Evolutionary conservation across 2,797 vertebrate genomes (phyloP).

Genomic region (Limnodromus scolopaceus): DNA sequence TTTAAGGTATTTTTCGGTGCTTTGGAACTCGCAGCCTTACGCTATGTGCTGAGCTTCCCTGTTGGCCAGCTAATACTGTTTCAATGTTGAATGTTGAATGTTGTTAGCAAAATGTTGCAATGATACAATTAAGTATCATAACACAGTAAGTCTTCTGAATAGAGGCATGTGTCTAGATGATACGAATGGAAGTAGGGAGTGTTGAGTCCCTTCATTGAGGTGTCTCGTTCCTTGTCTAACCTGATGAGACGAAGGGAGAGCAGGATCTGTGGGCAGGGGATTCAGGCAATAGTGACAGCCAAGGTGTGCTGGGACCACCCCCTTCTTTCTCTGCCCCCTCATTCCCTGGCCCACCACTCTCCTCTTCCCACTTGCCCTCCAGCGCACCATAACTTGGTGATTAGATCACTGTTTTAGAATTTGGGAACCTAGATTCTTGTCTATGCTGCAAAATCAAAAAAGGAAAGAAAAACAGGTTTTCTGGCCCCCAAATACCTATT

Average conservation of each 20-base stretch:
- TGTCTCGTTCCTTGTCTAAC: background rate
- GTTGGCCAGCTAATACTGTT: background rate
- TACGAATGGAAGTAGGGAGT: background rate
- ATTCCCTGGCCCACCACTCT: background rate
- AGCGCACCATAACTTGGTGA: background rate
- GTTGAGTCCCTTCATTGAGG: background rate
- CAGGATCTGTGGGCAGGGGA: background rate
- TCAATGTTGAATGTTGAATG: background rate
- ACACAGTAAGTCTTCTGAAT: background rate
- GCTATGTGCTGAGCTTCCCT: background rate
- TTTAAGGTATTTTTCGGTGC: background rate
- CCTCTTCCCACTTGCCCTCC: background rate
- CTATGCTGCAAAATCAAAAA: background rate
- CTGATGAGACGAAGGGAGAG: background rate
- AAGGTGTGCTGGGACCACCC: background rate
- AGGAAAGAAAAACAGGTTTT: background rate
- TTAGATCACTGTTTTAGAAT: background rate
- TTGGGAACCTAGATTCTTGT: background rate
- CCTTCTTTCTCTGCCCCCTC: background rate
- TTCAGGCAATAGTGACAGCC: background rate
- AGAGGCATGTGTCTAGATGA: background rate
- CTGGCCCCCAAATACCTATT: background rate
- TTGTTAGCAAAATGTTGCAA: background rate
- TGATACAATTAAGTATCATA: background rate
- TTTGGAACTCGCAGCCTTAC: background rate